These are phyloP conservation scores for Leptodactylus fallax DNA, from an alignment of 2,797 vertebrate genomes.

Conservation along the genomic window DNA sequence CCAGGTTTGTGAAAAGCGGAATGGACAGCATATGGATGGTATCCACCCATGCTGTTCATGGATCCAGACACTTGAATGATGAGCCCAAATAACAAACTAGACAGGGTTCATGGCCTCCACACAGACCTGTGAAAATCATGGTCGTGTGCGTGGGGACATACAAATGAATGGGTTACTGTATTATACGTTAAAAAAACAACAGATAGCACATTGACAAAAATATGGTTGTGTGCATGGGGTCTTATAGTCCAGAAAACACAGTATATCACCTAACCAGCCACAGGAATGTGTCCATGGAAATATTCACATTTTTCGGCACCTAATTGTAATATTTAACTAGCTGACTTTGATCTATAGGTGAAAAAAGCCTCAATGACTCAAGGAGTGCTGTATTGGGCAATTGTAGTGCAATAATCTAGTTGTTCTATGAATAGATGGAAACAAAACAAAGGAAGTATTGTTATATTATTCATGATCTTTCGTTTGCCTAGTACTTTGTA, in stretches of 20 bases:
- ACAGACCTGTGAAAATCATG: too few relatives aligned
- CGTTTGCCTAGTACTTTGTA: conserved; percentile 55
- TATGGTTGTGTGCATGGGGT: neutral
- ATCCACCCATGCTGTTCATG: too few relatives aligned
- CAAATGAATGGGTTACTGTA: too few relatives aligned
- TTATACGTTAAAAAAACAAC: too few relatives aligned
- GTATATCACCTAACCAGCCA: neutral
- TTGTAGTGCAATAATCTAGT: neutral
- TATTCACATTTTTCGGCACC: neutral
- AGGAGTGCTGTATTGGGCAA: neutral
- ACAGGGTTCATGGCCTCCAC: too few relatives aligned
- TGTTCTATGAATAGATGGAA: neutral
- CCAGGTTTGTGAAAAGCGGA: too few relatives aligned
- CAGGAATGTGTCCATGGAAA: neutral
- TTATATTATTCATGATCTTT: conserved; percentile 55
- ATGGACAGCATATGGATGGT: too few relatives aligned
- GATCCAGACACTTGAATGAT: too few relatives aligned
- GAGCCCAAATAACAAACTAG: too few relatives aligned
- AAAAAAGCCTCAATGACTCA: neutral
- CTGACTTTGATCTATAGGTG: neutral
- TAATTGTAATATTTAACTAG: neutral
- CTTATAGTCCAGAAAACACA: neutral
- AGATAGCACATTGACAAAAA: too few relatives aligned
- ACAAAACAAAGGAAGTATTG: conserved; percentile 35
- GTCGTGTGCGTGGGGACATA: too few relatives aligned